Conservation (phyloP, 2,113 vertebrate species). For the Phocoena phocoena region DNA sequence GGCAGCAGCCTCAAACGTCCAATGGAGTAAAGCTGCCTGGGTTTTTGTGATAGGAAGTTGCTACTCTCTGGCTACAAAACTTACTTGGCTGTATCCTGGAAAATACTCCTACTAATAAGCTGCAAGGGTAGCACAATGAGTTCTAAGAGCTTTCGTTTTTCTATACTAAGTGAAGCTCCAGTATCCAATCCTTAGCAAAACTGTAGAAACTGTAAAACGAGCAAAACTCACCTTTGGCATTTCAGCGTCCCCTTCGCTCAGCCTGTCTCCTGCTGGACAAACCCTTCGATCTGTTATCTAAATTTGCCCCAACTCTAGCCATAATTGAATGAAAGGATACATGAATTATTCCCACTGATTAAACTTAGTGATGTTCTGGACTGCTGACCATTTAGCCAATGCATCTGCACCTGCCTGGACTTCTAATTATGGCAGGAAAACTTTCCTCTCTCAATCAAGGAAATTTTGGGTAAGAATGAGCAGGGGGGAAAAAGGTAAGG, state of each 20-base stretch:
- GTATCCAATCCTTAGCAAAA: background rate
- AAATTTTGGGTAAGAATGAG: background rate
- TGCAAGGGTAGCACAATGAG: background rate
- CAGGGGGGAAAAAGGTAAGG: background rate
- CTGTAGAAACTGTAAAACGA: background rate
- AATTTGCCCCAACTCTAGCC: background rate
- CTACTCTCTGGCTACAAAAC: background rate
- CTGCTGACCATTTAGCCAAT: background rate
- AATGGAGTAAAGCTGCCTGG: background rate
- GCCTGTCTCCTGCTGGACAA: background rate
- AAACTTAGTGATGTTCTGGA: background rate
- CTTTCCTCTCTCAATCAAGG: background rate
- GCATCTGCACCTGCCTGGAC: background rate
- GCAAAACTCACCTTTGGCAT: background rate
- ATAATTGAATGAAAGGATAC: background rate
- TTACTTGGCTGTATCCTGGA: background rate
- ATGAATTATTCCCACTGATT: background rate
- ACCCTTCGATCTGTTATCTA: background rate
- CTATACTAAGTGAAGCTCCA: constrained; percentile 8
- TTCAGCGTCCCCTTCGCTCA: background rate
- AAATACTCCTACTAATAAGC: background rate
- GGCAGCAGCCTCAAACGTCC: background rate
- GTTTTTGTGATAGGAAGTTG: background rate
- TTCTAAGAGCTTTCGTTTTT: constrained; percentile 39
- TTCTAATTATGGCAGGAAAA: background rate